These are phyloP conservation scores for Ericerus pela DNA, from an alignment of 1,140 invertebrate genomes.

Conservation along the genomic window DNA sequence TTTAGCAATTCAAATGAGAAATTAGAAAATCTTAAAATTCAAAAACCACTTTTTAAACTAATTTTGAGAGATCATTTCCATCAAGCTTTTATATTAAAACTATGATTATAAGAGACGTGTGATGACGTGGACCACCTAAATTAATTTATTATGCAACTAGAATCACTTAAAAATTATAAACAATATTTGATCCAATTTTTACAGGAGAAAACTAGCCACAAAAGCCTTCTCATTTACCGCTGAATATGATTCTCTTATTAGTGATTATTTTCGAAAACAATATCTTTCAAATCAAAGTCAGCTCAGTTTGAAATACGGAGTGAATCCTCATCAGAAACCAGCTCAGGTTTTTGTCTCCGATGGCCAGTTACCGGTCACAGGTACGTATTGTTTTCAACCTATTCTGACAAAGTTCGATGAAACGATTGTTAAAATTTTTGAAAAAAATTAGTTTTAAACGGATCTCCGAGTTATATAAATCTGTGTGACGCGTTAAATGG, in stretches of 20 bases:
- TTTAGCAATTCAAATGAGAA: too few relatives aligned
- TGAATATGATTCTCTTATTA: constrained; percentile 84
- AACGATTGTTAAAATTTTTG: constrained; percentile 5
- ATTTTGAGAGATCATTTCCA: too few relatives aligned
- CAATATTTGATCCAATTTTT: too few relatives aligned
- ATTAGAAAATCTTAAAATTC: too few relatives aligned
- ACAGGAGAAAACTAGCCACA: constrained; percentile 51
- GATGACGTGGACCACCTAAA: too few relatives aligned
- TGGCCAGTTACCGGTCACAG: constrained; percentile 64
- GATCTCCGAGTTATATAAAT: constrained; percentile 93
- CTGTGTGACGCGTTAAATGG: constrained; percentile 93
- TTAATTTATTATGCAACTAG: too few relatives aligned
- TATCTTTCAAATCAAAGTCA: constrained; percentile 65
- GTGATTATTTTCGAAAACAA: constrained; percentile 87
- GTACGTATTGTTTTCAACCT: constrained; percentile 28
- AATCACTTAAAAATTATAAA: too few relatives aligned
- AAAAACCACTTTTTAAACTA: too few relatives aligned
- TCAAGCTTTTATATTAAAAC: too few relatives aligned
- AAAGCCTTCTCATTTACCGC: constrained; percentile 95
- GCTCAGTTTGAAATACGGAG: constrained; percentile 79
- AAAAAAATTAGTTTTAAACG: constrained; percentile 60
- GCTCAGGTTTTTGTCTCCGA: constrained; percentile 80
- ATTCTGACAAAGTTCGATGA: background rate
- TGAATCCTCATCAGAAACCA: constrained; percentile 96
- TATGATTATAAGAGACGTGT: too few relatives aligned